Evolutionary conservation across 2,888 invertebrate genomes (phyloP).

Genomic region (Nipponacmea schrenckii): DNA sequence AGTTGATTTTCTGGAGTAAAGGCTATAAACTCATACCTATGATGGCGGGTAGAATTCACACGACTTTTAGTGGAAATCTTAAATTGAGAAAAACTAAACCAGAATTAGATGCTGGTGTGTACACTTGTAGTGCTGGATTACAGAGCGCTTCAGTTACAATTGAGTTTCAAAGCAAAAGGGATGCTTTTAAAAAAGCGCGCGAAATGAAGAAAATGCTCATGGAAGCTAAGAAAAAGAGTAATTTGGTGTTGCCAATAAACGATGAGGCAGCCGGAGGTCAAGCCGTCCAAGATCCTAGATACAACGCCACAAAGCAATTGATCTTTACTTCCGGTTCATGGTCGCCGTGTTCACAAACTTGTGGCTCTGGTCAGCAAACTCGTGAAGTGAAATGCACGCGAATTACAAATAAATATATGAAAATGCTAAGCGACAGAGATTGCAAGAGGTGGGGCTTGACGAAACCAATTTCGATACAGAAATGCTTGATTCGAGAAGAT

Average conservation of each 20-base stretch:
- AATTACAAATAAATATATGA: conserved; percentile 76
- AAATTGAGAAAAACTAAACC: conserved; percentile 50
- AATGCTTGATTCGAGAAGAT: conserved; percentile 40
- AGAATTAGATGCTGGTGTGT: conserved; percentile 44
- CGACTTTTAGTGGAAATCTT: conserved; percentile 46
- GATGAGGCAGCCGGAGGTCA: conserved; percentile 29
- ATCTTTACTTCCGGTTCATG: conserved; percentile 74
- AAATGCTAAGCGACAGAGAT: conserved; percentile 65
- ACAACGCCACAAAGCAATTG: conserved; percentile 22
- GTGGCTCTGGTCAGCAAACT: conserved; percentile 82
- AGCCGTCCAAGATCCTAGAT: conserved; percentile 14
- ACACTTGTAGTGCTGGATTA: conserved; percentile 52
- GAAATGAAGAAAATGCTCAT: conserved; percentile 37
- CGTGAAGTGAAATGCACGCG: conserved; percentile 76
- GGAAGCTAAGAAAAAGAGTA: conserved; percentile 30
- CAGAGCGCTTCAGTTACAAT: conserved; percentile 45
- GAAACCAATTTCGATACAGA: conserved; percentile 39
- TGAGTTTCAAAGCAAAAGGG: conserved; percentile 45
- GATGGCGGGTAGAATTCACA: conserved; percentile 47
- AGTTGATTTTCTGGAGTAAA: conserved; percentile 56
- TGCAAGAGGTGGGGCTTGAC: conserved; percentile 39
- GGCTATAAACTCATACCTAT: conserved; percentile 48
- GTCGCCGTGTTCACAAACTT: conserved; percentile 86
- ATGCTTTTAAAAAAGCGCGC: conserved; percentile 39
- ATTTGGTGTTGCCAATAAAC: conserved; percentile 40